Conservation (phyloP, 2,888 invertebrate species). For the Napeogenes sylphis region DNA sequence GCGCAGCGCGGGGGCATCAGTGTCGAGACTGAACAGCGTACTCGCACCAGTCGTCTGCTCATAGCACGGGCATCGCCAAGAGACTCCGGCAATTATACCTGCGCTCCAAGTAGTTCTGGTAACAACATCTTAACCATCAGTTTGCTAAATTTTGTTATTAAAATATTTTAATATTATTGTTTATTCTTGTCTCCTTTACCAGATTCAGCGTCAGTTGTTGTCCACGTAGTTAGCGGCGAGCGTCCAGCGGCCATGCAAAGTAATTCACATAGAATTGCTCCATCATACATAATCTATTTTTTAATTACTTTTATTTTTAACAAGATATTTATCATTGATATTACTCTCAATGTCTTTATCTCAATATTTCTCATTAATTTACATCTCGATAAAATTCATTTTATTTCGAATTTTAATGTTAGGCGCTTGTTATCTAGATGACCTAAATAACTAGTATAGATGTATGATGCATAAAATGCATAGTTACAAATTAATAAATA, state of each 20-base stretch:
- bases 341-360: conserved; percentile 13
- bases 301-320: conserved; percentile 39
- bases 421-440: conserved; percentile 49
- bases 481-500: conserved; percentile 32
- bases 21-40: conserved; percentile 90
- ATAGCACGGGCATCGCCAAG: conserved; percentile 90
- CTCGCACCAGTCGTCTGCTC: conserved; percentile 89
- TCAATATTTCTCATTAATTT: conserved; percentile 7
- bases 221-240: conserved; percentile 89
- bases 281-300: conserved; percentile 41
- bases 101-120: conserved; percentile 90
- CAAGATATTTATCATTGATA: conserved; percentile 33
- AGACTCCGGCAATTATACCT: conserved; percentile 94
- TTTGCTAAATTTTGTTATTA: neutral
- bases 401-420: conserved; percentile 10
- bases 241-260: conserved; percentile 82
- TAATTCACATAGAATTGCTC: conserved; percentile 42
- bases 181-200: conserved; percentile 35
- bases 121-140: conserved; percentile 23
- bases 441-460: conserved; percentile 41
- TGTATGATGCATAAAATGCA: conserved; percentile 43
- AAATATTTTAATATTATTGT: too few relatives aligned
- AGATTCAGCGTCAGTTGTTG: conserved; percentile 89
- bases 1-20: conserved; percentile 91
- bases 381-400: conserved; percentile 13